phyloP scores from a whole-genome alignment of 2,797 vertebrate genomes.

The Argyrosomus regius region DNA sequence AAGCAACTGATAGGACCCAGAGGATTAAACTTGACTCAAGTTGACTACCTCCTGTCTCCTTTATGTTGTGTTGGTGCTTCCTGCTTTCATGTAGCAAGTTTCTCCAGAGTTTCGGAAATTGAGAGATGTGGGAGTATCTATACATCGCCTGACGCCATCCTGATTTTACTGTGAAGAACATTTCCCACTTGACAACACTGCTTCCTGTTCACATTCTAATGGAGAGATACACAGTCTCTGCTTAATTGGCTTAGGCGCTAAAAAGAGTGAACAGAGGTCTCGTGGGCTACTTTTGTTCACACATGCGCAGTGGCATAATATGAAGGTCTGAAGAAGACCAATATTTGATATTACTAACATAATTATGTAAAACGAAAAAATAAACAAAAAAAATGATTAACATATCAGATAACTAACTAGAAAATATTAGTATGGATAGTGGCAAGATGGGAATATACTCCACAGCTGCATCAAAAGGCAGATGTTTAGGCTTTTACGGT shows the following conservation, averaged over 20 bases:
- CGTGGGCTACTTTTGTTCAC: background rate
- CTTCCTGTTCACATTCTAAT: constrained; percentile 26
- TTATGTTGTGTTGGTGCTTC: background rate
- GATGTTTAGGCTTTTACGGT: background rate
- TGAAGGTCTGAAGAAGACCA: background rate
- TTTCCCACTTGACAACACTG: constrained; percentile 21
- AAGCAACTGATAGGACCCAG: no score
- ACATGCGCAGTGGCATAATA: background rate
- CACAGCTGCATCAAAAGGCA: background rate
- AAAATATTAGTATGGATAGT: background rate
- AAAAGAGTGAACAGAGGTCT: background rate
- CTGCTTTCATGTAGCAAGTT: background rate
- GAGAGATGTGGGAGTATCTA: constrained; percentile 12
- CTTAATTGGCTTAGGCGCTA: background rate
- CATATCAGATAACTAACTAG: background rate
- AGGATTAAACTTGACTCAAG: no score
- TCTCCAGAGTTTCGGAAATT: background rate
- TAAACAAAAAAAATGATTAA: background rate
- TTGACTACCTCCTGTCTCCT: background rate
- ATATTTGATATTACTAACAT: background rate
- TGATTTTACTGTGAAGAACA: constrained; percentile 17
- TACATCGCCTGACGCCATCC: background rate
- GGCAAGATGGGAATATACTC: background rate
- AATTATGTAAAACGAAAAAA: no score
- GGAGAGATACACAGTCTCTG: background rate